A percentile compares a stretch with the other conserved stretches of the same genome.
phyloP scores from a whole-genome alignment of 2,888 invertebrate species.

The Euzophera pinguis region DNA sequence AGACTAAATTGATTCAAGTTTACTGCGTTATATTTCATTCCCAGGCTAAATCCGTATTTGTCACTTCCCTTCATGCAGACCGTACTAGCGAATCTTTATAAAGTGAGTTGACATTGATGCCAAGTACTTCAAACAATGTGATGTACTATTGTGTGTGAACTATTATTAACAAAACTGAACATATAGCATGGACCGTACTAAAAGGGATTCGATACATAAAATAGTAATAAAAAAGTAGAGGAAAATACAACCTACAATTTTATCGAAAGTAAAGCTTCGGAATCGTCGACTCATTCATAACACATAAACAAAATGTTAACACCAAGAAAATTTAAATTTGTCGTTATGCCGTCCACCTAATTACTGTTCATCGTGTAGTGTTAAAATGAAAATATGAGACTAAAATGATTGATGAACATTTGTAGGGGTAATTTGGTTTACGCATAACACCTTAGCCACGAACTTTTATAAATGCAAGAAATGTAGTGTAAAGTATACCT shows the following conservation, averaged over 20 bases:
- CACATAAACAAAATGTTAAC: conserved; percentile 19
- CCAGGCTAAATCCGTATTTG: too few species aligned
- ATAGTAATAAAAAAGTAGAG: too few species aligned
- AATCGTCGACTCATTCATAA: conserved; percentile 6
- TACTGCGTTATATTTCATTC: too few species aligned
- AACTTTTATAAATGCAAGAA: neutral
- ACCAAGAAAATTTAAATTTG: conserved; percentile 13
- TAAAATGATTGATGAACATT: neutral
- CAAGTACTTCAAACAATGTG: too few species aligned
- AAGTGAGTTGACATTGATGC: too few species aligned
- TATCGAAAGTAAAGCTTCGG: neutral
- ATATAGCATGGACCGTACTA: too few species aligned
- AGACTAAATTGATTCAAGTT: too few species aligned
- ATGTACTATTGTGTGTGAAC: too few species aligned
- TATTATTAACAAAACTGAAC: too few species aligned
- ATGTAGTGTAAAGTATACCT: neutral
- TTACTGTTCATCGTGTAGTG: neutral
- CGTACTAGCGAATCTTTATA: too few species aligned
- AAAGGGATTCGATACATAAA: too few species aligned
- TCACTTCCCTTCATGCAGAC: too few species aligned
- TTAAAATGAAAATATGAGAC: neutral
- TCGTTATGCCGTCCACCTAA: neutral
- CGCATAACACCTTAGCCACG: neutral
- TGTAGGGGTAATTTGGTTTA: neutral
- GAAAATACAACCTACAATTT: neutral